Evolutionary conservation across 2,888 invertebrate genomes (phyloP), one percentile per base, ranked within the genome.

Genomic region (Spodoptera exigua): DNA sequence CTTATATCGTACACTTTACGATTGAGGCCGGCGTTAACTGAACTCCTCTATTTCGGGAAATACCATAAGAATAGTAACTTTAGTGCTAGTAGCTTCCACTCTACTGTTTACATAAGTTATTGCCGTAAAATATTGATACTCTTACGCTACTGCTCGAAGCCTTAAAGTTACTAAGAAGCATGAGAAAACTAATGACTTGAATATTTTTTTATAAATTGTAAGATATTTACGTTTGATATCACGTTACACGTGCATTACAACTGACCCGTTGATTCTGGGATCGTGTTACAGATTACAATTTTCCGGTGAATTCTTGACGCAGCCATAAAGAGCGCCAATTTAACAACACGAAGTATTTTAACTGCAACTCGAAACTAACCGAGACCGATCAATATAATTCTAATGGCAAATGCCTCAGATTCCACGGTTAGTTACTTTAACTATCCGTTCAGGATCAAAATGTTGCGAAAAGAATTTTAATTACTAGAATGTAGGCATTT

Each of bases 1-100:
- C 85, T 88, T 78, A 78, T 82, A 84, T 88, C 83, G 86, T 84
- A 81, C 81, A 83, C 84, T 89, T 89, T 87, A 89, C 81, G 83
- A 76, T 78, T 82, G 74, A 70, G 74, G 60, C 70, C 79, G 66
- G 65, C 80, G 85, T 88, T 87, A 83, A 87, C 81, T 83, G 81
- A 83, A 83, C 85, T 80, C 62, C 64, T 79, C 86, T 87, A 88
- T 89, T 89, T 80, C 76, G 83, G 83, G 80, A 54, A 63, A 67
- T 53, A 51, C 54, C 27, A 40, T 45, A 9, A 53, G 34, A 35
- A 45, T 62, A 41, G 41, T 61, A 37, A 48, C 34, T 62, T 62
- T 14, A 16, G 18, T 21, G 13, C 18, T 3, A 11, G n/a, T 4
- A 60, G 40, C n/a, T 41, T 40, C 14, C 12, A 18, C 4, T 40